These are phyloP conservation scores for Dynastes hyllus DNA, from an alignment of 2,888 invertebrate genomes.

Conservation along the genomic window DNA sequence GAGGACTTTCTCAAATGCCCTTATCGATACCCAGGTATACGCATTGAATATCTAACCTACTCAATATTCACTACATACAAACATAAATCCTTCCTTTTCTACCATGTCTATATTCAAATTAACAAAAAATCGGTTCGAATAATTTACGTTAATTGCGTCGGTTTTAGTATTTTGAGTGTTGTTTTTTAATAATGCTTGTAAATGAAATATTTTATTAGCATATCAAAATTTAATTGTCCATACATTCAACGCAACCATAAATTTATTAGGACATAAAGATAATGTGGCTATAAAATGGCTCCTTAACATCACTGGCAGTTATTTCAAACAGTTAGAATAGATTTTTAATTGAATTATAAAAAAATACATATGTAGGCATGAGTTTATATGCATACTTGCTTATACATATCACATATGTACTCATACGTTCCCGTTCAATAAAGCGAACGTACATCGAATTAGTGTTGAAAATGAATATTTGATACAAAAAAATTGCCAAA, in stretches of 20 bases:
- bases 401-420: not conserved
- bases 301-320: conserved; percentile 57
- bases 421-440: conserved; percentile 3
- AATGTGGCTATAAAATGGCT: conserved; percentile 58
- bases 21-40: too few species aligned
- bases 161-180: conserved; percentile 39
- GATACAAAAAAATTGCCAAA: too few species aligned
- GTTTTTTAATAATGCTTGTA: conserved; percentile 49
- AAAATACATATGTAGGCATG: conserved; percentile 43
- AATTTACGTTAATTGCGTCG: conserved; percentile 44
- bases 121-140: conserved; percentile 27
- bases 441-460: not conserved
- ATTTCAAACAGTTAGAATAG: conserved; percentile 60
- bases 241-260: conserved; percentile 59
- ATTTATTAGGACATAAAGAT: conserved; percentile 62
- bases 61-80: too few species aligned
- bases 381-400: conserved; percentile 5
- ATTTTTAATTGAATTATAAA: conserved; percentile 56
- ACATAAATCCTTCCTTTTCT: too few species aligned
- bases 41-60: too few species aligned
- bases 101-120: conserved; percentile 2
- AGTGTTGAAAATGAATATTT: too few species aligned
- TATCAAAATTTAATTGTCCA: conserved; percentile 62
- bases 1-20: not conserved
- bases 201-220: conserved; percentile 59